phyloP scores from a whole-genome alignment of 1,140 invertebrate genomes.

The Neomicropteryx cornuta region DNA sequence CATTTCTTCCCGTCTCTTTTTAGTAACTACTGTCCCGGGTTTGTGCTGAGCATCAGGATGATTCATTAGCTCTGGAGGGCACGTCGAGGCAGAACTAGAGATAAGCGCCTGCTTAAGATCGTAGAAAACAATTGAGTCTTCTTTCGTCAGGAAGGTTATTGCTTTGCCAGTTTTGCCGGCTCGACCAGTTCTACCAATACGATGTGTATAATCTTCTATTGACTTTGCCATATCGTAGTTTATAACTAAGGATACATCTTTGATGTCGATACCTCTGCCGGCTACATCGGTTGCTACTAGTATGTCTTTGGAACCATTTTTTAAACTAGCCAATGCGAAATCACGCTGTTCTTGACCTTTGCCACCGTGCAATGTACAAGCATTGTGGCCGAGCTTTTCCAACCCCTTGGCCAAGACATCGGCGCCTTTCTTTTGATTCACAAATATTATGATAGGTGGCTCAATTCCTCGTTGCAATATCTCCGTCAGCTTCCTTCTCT shows the following conservation, averaged over 20 bases:
- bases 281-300: conserved; percentile 99
- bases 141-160: conserved; percentile 93
- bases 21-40: conserved; percentile 91
- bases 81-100: conserved; percentile 85
- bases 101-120: conserved; percentile 91
- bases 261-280: conserved; percentile 99
- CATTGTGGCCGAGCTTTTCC: conserved; percentile 95
- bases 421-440: conserved; percentile 99
- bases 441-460: conserved; percentile 98
- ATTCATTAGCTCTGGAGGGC: conserved; percentile 94
- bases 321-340: conserved; percentile 92
- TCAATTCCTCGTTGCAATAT: conserved; percentile 79
- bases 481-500: conserved; percentile 82
- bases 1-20: conserved; percentile 89
- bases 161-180: conserved; percentile 96
- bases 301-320: conserved; percentile 92
- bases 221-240: conserved; percentile 99
- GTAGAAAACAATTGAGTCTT: conserved; percentile 92
- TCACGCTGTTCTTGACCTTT: conserved; percentile 99
- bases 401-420: conserved; percentile 95
- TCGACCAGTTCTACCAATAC: conserved; percentile 97
- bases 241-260: conserved; percentile 96
- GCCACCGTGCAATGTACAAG: conserved; percentile 95
- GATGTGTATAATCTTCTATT: conserved; percentile 99
- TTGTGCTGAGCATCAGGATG: conserved; percentile 98